Base-by-base conservation (phyloP, 2,797 vertebrate genomes). In the Lagorchestes hirsutus region DNA sequence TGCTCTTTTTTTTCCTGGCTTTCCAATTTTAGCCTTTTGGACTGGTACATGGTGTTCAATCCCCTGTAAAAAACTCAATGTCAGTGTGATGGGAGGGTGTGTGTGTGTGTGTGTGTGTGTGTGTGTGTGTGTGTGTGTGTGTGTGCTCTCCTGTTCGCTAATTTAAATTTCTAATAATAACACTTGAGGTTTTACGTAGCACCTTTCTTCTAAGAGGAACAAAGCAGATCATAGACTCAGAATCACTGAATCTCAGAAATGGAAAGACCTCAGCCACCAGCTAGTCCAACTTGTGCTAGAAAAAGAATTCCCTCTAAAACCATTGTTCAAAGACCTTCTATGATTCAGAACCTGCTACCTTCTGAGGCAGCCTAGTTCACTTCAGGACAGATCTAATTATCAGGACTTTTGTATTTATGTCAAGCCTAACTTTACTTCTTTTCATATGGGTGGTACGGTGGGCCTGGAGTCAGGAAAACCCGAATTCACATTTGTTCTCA, bases 1-100 rank as follows among this genome's bases (percentile, higher is more conserved):
- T 40, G 55, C 95, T 94, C 94, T 95, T 95, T 97, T 95, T 97
- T 93, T 93, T 9, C 52, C 62, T 90, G 62, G 87, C 55, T 95
- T 97, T 97, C 98, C 96, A 95, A 97, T 97, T 97, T 98, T 98
- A 98, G 98, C 96, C 96, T 92, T 29, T 67, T 14, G 28, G 97
- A 96, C 97, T 96, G 96, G 96, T 96, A 96, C 16, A 6, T 96
- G 28, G 95, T 95, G 96, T 97, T 97, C 97, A 97, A 95, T 96
- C 96, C 96, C 54, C 97, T 96, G 96, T 95, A 96, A 98, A 82
- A 82, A 97, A 94, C 92, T 96, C 97, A 96, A 57, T 98, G 97
- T 98, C 97, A 97, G 96, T 97, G 95, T 97, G 98, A 98, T 98
- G 98, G 97, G 96, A 93, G 11, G 87, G 94, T 93, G 95, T 54